phyloP scores from a whole-genome alignment of 2,113 vertebrate species.

The Cichladusa arquata region DNA sequence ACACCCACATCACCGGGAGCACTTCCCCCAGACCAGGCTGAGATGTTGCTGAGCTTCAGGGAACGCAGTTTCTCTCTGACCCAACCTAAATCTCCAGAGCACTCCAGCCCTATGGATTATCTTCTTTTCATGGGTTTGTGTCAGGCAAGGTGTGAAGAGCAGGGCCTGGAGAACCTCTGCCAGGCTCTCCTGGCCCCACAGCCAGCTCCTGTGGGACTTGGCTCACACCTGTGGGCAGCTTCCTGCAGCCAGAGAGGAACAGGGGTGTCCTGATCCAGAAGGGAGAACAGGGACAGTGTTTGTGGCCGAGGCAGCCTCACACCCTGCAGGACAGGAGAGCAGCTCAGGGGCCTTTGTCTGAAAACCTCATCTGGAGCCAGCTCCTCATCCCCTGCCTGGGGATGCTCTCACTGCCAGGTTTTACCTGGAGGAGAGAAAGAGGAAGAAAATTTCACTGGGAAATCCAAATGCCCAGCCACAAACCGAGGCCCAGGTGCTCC shows the following conservation, averaged over 20 bases:
- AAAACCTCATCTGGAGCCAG: background rate
- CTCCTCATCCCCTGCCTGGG: background rate
- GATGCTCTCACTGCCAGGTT: background rate
- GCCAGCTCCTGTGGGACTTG: background rate
- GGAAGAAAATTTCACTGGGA: background rate
- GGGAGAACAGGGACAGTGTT: background rate
- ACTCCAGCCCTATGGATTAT: background rate
- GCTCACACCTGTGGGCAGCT: background rate
- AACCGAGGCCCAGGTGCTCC: background rate
- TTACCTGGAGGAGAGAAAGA: background rate
- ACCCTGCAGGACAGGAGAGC: background rate
- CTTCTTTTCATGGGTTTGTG: background rate
- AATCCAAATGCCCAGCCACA: background rate
- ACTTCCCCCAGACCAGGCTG: background rate
- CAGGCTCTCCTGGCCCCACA: background rate
- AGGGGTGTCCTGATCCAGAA: background rate
- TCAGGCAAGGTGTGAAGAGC: background rate
- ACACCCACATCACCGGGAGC: background rate
- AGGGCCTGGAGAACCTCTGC: background rate
- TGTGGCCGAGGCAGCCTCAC: background rate
- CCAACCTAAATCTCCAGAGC: background rate
- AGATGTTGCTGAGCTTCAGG: background rate
- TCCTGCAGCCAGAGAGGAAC: background rate
- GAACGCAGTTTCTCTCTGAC: accelerated
- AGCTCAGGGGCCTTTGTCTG: background rate